A percentile compares a stretch with the other conserved stretches of the same genome.
Conservation (phyloP, 2,797 vertebrate species). For the Peromyscus aztecus region DNA sequence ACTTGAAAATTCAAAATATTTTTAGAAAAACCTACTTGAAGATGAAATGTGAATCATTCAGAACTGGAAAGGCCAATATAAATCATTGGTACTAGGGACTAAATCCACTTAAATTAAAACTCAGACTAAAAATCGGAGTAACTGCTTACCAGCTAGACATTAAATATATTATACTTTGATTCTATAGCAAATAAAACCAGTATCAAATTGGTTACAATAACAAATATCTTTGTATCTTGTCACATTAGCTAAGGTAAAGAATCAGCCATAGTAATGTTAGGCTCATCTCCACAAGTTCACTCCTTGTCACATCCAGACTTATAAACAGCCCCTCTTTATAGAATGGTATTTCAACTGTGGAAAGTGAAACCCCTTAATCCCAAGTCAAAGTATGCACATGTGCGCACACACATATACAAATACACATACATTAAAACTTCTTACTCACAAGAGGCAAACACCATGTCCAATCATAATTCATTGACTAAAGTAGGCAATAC, state of each 20-base stretch:
- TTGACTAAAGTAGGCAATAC: background rate
- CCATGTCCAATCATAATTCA: background rate
- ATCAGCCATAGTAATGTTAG: background rate
- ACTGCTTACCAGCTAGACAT: background rate
- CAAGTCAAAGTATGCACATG: background rate
- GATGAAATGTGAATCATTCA: constrained; percentile 20
- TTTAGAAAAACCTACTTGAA: background rate
- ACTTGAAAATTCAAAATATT: background rate
- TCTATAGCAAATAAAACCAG: background rate
- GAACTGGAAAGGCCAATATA: constrained; percentile 1
- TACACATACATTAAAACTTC: background rate
- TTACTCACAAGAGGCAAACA: constrained; percentile 17
- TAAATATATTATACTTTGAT: constrained; percentile 28
- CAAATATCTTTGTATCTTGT: background rate
- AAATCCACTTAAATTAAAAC: constrained; percentile 26
- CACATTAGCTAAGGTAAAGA: background rate
- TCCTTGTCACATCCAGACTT: background rate
- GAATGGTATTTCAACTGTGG: background rate
- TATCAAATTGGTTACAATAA: background rate
- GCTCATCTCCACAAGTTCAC: background rate
- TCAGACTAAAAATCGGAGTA: background rate
- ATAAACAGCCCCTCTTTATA: background rate
- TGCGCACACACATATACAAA: background rate
- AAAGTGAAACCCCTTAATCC: background rate
- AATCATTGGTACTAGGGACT: background rate